phyloP scores from a whole-genome alignment of 1,140 invertebrate genomes.

The Hyphantria cunea region DNA sequence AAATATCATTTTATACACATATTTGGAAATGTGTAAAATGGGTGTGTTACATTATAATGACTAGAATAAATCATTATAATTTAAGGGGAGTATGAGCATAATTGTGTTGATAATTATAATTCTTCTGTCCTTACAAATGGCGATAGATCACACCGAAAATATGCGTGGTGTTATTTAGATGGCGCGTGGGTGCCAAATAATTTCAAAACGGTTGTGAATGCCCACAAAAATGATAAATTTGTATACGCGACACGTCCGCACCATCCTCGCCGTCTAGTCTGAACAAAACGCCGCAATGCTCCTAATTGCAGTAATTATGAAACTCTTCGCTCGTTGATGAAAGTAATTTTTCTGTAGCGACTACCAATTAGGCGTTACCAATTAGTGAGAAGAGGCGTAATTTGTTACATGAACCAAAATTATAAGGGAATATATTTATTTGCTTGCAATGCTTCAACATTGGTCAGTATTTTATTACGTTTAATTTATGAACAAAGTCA shows the following conservation, averaged over 20 bases:
- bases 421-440: constrained; percentile 41
- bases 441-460: constrained; percentile 9
- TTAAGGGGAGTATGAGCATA: no score
- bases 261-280: constrained; percentile 37
- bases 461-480: constrained; percentile 1
- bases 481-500: no score
- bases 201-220: constrained; percentile 36
- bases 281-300: constrained; percentile 58
- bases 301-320: constrained; percentile 74
- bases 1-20: no score
- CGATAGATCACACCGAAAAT: no score
- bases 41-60: no score
- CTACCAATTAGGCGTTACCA: constrained; percentile 68
- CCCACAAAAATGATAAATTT: constrained; percentile 50
- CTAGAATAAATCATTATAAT: no score
- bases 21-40: no score
- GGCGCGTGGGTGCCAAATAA: constrained; percentile 14
- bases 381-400: constrained; percentile 57
- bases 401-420: constrained; percentile 60
- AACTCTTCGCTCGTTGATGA: constrained; percentile 73
- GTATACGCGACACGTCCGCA: constrained; percentile 60
- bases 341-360: constrained; percentile 72
- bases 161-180: no score
- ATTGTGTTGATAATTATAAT: no score
- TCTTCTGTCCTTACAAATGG: no score